A percentile compares a stretch with the other conserved stretches of the same genome.
phyloP scores from a whole-genome alignment of 2,113 vertebrate species.

The Cavia porcellus region DNA sequence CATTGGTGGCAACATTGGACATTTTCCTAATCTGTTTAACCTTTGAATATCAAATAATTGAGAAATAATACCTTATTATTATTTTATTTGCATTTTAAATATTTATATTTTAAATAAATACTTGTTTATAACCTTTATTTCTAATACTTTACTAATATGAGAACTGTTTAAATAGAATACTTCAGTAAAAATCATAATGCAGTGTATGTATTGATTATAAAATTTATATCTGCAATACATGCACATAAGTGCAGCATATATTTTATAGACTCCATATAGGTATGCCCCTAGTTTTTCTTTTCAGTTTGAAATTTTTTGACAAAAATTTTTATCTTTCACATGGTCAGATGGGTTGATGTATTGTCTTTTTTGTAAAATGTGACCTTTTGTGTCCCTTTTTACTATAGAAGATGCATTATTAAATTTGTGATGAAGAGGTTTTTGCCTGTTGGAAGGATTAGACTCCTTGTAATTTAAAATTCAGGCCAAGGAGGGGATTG shows the following conservation, averaged over 20 bases:
- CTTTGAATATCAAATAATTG: background rate
- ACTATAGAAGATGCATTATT: background rate
- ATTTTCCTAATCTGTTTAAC: background rate
- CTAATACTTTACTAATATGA: background rate
- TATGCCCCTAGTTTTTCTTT: background rate
- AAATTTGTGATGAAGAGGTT: background rate
- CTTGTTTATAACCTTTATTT: background rate
- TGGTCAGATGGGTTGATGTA: background rate
- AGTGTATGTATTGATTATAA: background rate
- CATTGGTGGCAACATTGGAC: background rate
- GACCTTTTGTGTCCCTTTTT: background rate
- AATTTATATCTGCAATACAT: no score
- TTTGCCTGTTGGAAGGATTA: background rate
- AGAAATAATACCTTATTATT: background rate
- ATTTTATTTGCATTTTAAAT: background rate
- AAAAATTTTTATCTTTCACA: background rate
- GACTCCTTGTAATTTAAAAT: background rate
- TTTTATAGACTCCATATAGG: background rate
- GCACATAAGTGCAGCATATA: background rate
- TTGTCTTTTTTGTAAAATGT: constrained; percentile 14
- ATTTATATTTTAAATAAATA: background rate
- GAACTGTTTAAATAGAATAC: background rate
- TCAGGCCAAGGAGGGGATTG: background rate
- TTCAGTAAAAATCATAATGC: background rate
- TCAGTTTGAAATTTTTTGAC: background rate